Base-by-base conservation (phyloP, 2,888 invertebrate genomes). In the Boloria euphrosyne region DNA sequence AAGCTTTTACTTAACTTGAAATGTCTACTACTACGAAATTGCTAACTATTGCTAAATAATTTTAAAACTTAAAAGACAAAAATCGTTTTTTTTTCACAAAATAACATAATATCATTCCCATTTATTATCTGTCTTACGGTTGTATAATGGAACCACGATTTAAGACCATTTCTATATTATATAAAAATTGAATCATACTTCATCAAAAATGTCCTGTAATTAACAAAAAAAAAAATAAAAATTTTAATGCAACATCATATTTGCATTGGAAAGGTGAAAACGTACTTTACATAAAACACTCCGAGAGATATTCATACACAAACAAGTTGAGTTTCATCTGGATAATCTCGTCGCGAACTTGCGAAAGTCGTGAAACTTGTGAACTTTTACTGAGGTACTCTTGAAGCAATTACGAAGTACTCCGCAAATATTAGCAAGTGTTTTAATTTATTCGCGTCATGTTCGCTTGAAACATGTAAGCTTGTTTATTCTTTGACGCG, bases 341-440 rank as follows among this genome's bases (percentile, higher is more conserved):
- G 50, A 49, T 58, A 66, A 70, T 58, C 53, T 68, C 50, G 38
- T 58, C 50, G 53, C 44, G 43, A 58, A 69, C 16, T 67, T 51
- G 7, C 10, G 43, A 61, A 53, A 68, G 52, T 61, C 60, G 55
- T 47, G 49, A 38, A 50, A 50, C 49, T 59, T 49, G 59, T 50
- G 47, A 59, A 38, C 38, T 59, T 6, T 38, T 55, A 55, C 18
- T 55, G 16, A 46, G 58, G 47, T 58, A 49, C 58, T 67, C 50
- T 57, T 67, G 43, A 62, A 69, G 61, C 66, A 67, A 57, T 67
- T 69, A 67, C 67, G 64, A 58, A 63, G 60, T 67, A 61, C 61
- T 63, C 53, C 46, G 49, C 58, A 58, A 58, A 66, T 62, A 63
- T 67, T 59, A 53, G 53, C 6, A 16, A 44, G 58, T 58, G 63